Conservation (phyloP, 37 sponge, comb jelly and placozoan species). For the Crambe crambe region DNA sequence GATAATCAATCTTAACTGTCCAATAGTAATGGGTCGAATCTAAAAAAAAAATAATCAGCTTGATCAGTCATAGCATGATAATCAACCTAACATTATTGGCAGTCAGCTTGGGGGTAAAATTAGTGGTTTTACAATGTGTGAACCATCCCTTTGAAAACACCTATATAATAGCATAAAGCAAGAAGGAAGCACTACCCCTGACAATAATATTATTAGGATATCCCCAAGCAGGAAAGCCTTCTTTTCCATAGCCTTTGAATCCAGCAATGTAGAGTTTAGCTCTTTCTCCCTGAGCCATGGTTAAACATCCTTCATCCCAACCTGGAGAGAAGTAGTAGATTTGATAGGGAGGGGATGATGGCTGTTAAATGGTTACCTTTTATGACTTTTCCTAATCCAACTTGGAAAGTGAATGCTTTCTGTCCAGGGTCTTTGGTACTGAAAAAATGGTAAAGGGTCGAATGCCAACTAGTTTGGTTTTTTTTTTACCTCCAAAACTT, state of each 20-base stretch:
- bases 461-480: no score
- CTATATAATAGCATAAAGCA: no score
- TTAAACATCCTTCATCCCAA: constrained; percentile 88
- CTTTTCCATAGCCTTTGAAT: constrained; percentile 72
- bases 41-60: no score
- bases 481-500: constrained; percentile 87
- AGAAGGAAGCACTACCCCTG: no score
- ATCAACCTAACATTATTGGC: no score
- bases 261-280: constrained; percentile 68
- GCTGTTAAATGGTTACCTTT: constrained; percentile 12
- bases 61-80: no score
- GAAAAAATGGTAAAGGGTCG: no score
- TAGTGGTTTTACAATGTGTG: not conserved
- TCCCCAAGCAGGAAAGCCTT: constrained; percentile 90
- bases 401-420: constrained; percentile 75
- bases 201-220: constrained; percentile 38
- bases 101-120: not conserved
- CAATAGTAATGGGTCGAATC: no score
- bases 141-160: no score
- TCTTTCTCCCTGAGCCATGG: constrained; percentile 75
- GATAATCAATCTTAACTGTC: no score
- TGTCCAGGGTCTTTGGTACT: constrained; percentile 80
- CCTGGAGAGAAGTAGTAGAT: constrained; percentile 30
- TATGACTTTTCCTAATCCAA: constrained; percentile 79
- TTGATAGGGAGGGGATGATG: not conserved